Evolutionary conservation across 2,113 vertebrate species (phyloP).

Genomic region (Phyllostomus hastatus): DNA sequence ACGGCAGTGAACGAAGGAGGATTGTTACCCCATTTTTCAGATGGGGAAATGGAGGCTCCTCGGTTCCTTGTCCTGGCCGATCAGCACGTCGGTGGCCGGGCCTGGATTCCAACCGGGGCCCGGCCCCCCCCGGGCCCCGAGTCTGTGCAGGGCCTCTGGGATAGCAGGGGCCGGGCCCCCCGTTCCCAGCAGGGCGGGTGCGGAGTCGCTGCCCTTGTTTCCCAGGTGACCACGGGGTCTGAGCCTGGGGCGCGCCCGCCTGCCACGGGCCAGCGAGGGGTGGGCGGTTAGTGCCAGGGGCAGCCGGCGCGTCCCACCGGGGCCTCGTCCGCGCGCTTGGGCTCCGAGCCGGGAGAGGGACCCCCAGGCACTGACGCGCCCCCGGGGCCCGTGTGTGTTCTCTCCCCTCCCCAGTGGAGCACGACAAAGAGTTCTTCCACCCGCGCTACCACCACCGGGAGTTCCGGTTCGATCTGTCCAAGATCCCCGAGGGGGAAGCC

Average conservation of each 20-base stretch:
- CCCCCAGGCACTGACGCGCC: not conserved
- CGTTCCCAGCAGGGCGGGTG: not conserved
- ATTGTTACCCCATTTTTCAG: not conserved
- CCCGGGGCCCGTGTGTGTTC: not conserved
- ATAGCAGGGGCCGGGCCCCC: not conserved
- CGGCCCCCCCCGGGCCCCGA: not conserved
- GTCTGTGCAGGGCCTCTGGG: not conserved
- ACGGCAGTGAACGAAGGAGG: not conserved
- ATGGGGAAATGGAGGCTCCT: not conserved
- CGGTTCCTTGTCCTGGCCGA: not conserved
- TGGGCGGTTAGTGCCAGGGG: rapidly evolving
- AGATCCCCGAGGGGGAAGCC: conserved; percentile 93
- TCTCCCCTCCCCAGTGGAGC: conserved; percentile 85
- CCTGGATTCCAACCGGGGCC: not conserved
- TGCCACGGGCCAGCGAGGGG: rapidly evolving
- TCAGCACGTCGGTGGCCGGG: not conserved
- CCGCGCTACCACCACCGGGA: conserved; percentile 89
- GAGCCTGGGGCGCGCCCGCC: not conserved
- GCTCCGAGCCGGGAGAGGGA: not conserved
- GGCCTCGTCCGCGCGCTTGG: not conserved
- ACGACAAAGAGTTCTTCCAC: conserved; percentile 87
- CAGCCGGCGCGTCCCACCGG: rapidly evolving
- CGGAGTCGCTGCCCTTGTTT: not conserved
- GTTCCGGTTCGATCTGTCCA: conserved; percentile 94
- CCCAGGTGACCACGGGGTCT: not conserved